Percentiles rank a stretch among this genome's conserved stretches.
These are phyloP conservation scores for Galerucella nymphaeae DNA, from an alignment of 2,888 invertebrate genomes.

Conservation along the genomic window DNA sequence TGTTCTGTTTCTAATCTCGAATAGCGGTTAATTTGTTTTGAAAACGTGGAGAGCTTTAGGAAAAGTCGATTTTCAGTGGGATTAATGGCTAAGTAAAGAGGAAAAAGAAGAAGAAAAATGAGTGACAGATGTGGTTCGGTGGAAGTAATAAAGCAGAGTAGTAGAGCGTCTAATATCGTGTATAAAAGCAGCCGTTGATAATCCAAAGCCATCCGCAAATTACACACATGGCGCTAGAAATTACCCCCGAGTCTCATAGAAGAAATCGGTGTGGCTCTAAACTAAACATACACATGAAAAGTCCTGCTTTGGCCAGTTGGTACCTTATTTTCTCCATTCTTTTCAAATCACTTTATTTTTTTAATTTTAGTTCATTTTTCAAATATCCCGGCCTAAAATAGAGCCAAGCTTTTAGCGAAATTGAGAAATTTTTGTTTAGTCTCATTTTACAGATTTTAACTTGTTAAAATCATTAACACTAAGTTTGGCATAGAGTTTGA, in stretches of 20 bases:
- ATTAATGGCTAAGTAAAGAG: not conserved
- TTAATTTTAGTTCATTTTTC: too few relatives aligned
- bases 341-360: too few relatives aligned
- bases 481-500: not conserved
- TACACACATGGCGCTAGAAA: constrained; percentile 22
- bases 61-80: not conserved
- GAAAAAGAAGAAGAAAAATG: constrained; percentile 8
- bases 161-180: constrained; percentile 23
- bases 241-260: constrained; percentile 13
- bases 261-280: not conserved
- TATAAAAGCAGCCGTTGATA: constrained; percentile 22
- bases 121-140: constrained; percentile 20
- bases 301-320: not conserved
- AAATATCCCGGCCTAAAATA: not conserved
- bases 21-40: too few relatives aligned
- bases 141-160: constrained; percentile 23
- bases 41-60: too few relatives aligned
- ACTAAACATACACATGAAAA: not conserved
- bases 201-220: constrained; percentile 22
- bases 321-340: too few relatives aligned
- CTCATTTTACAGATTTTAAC: constrained; percentile 21
- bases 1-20: too few relatives aligned
- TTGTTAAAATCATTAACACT: constrained; percentile 35
- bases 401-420: constrained; percentile 33
- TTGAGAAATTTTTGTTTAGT: constrained; percentile 38